phyloP scores from a whole-genome alignment of 2,888 invertebrate species.

The Lapara coniferarum region DNA sequence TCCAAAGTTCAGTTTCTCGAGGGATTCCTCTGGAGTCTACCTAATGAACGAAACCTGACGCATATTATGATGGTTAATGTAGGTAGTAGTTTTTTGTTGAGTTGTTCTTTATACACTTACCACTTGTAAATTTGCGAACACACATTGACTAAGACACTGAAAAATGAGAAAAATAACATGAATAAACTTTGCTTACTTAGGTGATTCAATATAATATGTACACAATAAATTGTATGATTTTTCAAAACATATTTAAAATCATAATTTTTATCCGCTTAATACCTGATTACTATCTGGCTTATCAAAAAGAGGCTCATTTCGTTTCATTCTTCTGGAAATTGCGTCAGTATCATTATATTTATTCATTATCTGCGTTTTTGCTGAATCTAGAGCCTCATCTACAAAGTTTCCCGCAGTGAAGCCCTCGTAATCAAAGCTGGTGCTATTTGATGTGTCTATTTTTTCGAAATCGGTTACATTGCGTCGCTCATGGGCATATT shows the following conservation, averaged over 20 bases:
- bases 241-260: background rate
- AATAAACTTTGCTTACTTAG: constrained; percentile 8
- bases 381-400: constrained; percentile 38
- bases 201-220: constrained; percentile 17
- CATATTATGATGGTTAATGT: background rate
- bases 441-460: constrained; percentile 57
- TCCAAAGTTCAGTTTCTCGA: constrained; percentile 72
- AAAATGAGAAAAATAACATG: constrained; percentile 42
- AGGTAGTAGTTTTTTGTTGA: background rate
- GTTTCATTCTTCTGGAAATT: constrained; percentile 48
- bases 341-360: constrained; percentile 9
- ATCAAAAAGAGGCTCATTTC: constrained; percentile 59
- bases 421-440: constrained; percentile 57
- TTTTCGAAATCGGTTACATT: constrained; percentile 46
- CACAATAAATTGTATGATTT: background rate
- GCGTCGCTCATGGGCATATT: constrained; percentile 61
- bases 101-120: constrained; percentile 54
- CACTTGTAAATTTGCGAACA: constrained; percentile 79
- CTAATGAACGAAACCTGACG: constrained; percentile 42
- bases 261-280: constrained; percentile 25
- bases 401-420: constrained; percentile 49
- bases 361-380: constrained; percentile 11
- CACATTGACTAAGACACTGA: constrained; percentile 80
- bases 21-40: constrained; percentile 76
- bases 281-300: constrained; percentile 66